phyloP scores from a whole-genome alignment of 2,888 invertebrate genomes.

The Schizotus pectinicornis region DNA sequence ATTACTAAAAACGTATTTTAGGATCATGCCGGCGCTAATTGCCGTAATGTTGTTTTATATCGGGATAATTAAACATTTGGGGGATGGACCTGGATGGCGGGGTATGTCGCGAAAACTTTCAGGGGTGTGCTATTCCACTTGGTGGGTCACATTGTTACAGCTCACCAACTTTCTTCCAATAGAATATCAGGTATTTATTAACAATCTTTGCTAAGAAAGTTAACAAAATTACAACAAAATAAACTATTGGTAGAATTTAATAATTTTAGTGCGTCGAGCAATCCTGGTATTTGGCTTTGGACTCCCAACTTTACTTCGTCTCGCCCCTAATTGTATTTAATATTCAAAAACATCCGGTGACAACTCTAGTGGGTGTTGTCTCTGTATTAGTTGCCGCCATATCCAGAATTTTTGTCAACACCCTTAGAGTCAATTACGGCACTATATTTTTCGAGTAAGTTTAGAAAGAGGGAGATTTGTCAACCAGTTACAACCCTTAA shows the following conservation, averaged over 20 bases:
- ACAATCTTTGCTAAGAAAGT: too few species aligned
- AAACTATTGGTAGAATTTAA: too few species aligned
- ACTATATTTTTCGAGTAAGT: conserved; percentile 29
- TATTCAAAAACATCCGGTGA: conserved; percentile 52
- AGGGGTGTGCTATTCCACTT: conserved; percentile 42
- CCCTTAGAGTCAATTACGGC: conserved; percentile 22
- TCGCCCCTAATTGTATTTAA: conserved; percentile 60
- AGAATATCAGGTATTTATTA: conserved; percentile 20
- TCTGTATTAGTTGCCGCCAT: conserved; percentile 25
- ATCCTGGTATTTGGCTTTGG: conserved; percentile 65
- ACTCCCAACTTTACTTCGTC: conserved; percentile 63
- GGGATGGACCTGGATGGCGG: conserved; percentile 58
- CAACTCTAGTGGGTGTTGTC: conserved; percentile 15
- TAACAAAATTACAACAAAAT: too few species aligned
- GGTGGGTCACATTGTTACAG: conserved; percentile 53
- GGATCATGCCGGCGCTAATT: conserved; percentile 54
- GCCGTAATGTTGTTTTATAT: conserved; percentile 55
- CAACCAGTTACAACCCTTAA: neutral
- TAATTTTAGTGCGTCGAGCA: conserved; percentile 58
- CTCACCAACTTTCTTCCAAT: conserved; percentile 44
- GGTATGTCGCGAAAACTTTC: conserved; percentile 16
- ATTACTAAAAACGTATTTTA: conserved; percentile 18
- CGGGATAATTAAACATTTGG: conserved; percentile 55
- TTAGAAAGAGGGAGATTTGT: neutral
- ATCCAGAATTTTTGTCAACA: conserved; percentile 21